Percentiles rank a stretch among this genome's conserved stretches.
These are phyloP conservation scores for Molorchus minor DNA, from an alignment of 2,888 invertebrate genomes.

Conservation along the genomic window DNA sequence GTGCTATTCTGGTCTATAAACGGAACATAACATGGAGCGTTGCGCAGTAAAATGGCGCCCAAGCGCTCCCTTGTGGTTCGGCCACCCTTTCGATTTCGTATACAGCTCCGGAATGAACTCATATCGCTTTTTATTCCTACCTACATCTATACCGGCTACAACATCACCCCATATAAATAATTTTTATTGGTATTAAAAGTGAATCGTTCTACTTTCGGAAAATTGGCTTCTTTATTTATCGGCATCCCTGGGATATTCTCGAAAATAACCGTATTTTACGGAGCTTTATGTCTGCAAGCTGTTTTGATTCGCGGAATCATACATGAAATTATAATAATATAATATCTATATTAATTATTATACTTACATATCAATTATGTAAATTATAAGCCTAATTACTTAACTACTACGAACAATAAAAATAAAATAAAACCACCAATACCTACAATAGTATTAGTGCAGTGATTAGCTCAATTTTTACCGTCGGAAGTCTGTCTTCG, in stretches of 20 bases:
- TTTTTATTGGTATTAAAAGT: slow-evolving; percentile 36
- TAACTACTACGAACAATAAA: too few relatives aligned
- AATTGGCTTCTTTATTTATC: slow-evolving; percentile 36
- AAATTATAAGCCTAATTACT: too few relatives aligned
- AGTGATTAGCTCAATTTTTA: too few relatives aligned
- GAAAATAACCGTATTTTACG: slow-evolving; percentile 1
- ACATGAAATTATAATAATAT: too few relatives aligned
- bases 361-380: too few relatives aligned
- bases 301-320: too few relatives aligned
- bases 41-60: slow-evolving; percentile 57
- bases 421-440: too few relatives aligned
- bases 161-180: slow-evolving; percentile 34
- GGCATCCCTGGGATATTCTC: neutral
- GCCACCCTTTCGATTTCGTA: slow-evolving; percentile 48
- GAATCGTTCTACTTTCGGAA: slow-evolving; percentile 35
- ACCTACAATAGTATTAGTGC: too few relatives aligned
- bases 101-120: slow-evolving; percentile 38
- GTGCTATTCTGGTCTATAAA: slow-evolving; percentile 61
- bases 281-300: too few relatives aligned
- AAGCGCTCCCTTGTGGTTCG: slow-evolving; percentile 54
- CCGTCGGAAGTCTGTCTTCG: too few relatives aligned
- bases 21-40: slow-evolving; percentile 59
- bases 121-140: slow-evolving; percentile 30
- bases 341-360: too few relatives aligned
- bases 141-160: slow-evolving; percentile 19